Base-by-base conservation (phyloP, 2,113 vertebrate species). In the Ptilonorhynchus violaceus region DNA sequence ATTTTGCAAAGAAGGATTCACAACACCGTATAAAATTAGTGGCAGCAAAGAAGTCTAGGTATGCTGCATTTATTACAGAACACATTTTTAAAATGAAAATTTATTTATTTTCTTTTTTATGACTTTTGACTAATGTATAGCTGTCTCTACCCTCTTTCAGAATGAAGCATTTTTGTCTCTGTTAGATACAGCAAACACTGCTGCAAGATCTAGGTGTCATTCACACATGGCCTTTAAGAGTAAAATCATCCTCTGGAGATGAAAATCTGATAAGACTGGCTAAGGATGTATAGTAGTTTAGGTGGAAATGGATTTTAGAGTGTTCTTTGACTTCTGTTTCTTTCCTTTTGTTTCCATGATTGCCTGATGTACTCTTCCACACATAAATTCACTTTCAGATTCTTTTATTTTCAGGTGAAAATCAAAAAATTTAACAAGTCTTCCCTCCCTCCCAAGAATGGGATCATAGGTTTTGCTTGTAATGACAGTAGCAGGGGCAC, bases 391-490 rank as follows among this genome's bases (percentile, higher is more conserved):
- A 46, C 23, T 50, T 11, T 67, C 17, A 19, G 6, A 24, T 72
- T 83, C n/a, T 59, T 75, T 70, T 44, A 23, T 19, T 75, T 83
- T 90, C 49, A 50, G 15, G 2, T 5, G 6, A 58, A 53, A 46
- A 2, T 11, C 1, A 12, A 66, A 64, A 27, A 13, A 47, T 2
- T 41, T 55, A 41, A 21, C 6, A 66, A 20, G 1, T 0, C 64
- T 85, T 56, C 9, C 11, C 16, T 13, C 7, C 4, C 2, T 8
- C 4, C 4, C 6, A 19, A 8, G n/a, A 58, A 24, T 21, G 11
- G 14, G 7, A 22, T 44, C 16, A 70, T 8, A 33, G 13, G 4
- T 66, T 83, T 89, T 62, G 1, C 5, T 66, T 10, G 16, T 49
- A 41, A 22, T 8, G 37, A 15, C 15, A 63, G 22, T 49, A 18